A percentile compares a stretch with the other conserved stretches of the same genome.
Conservation (phyloP, 2,113 vertebrate genomes). For the Zeus faber region DNA sequence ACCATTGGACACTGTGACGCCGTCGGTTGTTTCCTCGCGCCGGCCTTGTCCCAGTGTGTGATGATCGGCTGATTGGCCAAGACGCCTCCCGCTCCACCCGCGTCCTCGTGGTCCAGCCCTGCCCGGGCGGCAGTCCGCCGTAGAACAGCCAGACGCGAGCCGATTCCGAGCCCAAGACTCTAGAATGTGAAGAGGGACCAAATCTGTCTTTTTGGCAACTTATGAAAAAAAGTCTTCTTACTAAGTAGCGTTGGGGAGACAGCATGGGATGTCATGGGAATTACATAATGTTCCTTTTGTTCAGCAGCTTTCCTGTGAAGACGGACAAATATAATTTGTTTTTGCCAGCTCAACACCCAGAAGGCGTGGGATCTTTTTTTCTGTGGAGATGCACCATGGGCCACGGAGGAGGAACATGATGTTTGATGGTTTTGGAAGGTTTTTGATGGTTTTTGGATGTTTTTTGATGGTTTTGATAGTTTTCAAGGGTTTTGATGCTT, state of each 20-base stretch:
- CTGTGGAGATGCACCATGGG: too few species aligned
- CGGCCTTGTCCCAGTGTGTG: constrained; percentile 12
- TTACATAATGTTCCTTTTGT: background rate
- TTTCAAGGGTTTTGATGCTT: too few species aligned
- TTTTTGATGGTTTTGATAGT: too few species aligned
- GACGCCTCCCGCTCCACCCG: constrained; percentile 23
- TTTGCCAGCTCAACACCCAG: background rate
- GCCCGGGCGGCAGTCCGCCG: constrained; percentile 52
- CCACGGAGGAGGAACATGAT: too few species aligned
- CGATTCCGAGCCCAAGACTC: background rate
- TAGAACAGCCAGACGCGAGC: background rate
- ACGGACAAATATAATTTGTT: too few species aligned
- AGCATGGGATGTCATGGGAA: too few species aligned
- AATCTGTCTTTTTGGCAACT: constrained; percentile 4
- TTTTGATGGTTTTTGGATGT: too few species aligned
- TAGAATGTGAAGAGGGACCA: constrained; percentile 4
- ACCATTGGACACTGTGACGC: too few species aligned
- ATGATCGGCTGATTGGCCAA: constrained; percentile 47
- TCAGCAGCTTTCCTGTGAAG: too few species aligned
- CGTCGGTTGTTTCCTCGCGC: background rate
- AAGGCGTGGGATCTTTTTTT: background rate
- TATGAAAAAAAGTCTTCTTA: too few species aligned
- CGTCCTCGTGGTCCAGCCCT: constrained; percentile 45
- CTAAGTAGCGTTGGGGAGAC: too few species aligned
- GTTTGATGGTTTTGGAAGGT: background rate